A percentile compares a stretch with the other conserved stretches of the same genome.
phyloP scores from a whole-genome alignment of 1,140 invertebrate genomes.

The Papilio polytes region DNA sequence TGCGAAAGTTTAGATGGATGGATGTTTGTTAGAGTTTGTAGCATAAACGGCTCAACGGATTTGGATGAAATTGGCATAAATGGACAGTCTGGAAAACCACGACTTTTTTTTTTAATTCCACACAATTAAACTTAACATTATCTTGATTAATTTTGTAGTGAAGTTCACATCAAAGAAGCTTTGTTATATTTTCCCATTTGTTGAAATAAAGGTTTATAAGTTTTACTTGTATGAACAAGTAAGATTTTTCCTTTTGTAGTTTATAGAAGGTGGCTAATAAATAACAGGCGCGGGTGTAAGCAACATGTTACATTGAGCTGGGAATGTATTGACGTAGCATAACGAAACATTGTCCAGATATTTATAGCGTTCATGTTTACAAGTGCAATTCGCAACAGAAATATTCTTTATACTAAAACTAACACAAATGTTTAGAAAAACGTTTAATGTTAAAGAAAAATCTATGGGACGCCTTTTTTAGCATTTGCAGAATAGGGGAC shows the following conservation, averaged over 20 bases:
- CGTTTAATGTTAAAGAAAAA: not conserved
- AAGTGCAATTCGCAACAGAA: conserved; percentile 2
- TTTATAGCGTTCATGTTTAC: conserved; percentile 24
- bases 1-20: no score
- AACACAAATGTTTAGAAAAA: not conserved
- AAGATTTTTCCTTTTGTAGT: not conserved
- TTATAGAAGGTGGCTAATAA: conserved; percentile 24
- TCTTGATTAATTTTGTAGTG: not conserved
- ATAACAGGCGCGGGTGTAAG: conserved; percentile 8
- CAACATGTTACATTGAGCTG: conserved; percentile 23
- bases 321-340: conserved; percentile 20
- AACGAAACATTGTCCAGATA: conserved; percentile 19
- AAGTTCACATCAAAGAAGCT: not conserved
- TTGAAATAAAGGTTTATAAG: conserved; percentile 6
- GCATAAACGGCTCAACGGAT: no score
- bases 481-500: no score
- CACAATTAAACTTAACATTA: no score
- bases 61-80: no score
- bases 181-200: not conserved
- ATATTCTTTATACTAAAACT: not conserved
- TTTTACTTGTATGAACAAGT: not conserved
- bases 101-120: no score
- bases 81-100: no score
- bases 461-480: no score
- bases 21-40: no score